Conservation (phyloP, 2,113 vertebrate species). For the Nesogale talazaci region DNA sequence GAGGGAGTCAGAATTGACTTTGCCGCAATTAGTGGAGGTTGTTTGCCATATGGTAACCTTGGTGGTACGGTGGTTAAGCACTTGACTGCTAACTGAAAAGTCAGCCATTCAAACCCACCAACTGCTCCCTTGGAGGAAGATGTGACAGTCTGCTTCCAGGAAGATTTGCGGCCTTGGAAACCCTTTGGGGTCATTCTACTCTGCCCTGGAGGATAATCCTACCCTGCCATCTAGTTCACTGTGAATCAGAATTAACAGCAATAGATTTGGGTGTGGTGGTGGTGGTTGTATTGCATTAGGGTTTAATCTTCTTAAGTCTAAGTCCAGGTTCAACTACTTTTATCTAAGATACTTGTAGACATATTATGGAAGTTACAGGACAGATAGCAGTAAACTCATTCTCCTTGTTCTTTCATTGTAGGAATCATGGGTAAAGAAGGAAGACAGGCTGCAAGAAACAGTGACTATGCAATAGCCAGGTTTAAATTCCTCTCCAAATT, state of each 20-base stretch:
- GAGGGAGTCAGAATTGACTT: not conserved
- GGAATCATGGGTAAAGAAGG: conserved; percentile 99
- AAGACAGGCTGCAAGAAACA: conserved; percentile 98
- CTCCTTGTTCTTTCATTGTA: conserved; percentile 80
- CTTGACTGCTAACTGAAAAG: not conserved
- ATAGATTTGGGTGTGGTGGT: not conserved
- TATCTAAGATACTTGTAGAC: conserved; percentile 23
- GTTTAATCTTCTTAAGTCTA: conserved; percentile 8
- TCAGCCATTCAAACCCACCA: not conserved
- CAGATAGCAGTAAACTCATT: conserved; percentile 34
- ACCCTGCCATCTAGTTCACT: no score
- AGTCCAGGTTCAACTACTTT: not conserved
- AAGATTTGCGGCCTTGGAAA: not conserved
- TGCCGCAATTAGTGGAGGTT: not conserved
- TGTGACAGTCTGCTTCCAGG: not conserved
- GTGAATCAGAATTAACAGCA: not conserved
- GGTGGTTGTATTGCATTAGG: not conserved
- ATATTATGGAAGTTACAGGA: not conserved
- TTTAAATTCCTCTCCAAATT: conserved; percentile 98
- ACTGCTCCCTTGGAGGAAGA: not conserved
- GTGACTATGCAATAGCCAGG: conserved; percentile 99
- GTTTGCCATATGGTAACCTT: not conserved
- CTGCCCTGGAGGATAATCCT: no score
- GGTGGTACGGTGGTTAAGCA: not conserved
- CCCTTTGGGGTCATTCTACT: not conserved